These are phyloP conservation scores for Macrosteles quadrilineatus DNA, from an alignment of 1,140 invertebrate species.

Conservation along the genomic window DNA sequence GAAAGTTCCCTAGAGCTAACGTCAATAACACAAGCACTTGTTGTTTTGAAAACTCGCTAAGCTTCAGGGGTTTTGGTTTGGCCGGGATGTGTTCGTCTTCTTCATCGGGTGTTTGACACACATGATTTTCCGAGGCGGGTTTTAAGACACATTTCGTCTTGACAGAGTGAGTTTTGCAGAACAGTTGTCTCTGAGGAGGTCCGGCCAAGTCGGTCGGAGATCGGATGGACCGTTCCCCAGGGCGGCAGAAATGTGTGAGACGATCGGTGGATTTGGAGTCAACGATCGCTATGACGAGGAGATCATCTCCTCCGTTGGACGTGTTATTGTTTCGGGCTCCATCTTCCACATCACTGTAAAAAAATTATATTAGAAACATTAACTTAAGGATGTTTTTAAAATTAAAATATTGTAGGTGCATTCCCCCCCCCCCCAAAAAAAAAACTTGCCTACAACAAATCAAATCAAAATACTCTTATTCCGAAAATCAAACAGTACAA, in stretches of 20 bases:
- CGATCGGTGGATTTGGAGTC: neutral
- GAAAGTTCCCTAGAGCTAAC: slow-evolving; percentile 65
- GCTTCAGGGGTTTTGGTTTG: slow-evolving; percentile 50
- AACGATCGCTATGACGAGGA: neutral
- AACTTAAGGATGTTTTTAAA: too few relatives aligned
- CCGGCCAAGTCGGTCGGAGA: neutral
- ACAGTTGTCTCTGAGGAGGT: slow-evolving; percentile 9
- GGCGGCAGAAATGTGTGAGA: slow-evolving; percentile 9
- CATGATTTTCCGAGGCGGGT: neutral
- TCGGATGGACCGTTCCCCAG: neutral
- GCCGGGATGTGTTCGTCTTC: neutral
- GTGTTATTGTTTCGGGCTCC: neutral
- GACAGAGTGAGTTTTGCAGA: slow-evolving; percentile 12
- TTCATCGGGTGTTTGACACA: neutral
- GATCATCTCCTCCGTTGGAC: too few relatives aligned
- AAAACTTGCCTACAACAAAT: too few relatives aligned
- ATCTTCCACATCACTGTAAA: slow-evolving; percentile 6
- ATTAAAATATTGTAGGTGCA: too few relatives aligned
- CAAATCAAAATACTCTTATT: too few relatives aligned
- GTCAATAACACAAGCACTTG: slow-evolving; percentile 61
- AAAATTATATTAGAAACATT: too few relatives aligned
- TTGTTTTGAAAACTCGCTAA: slow-evolving; percentile 54
- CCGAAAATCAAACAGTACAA: too few relatives aligned
- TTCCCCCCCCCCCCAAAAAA: too few relatives aligned
- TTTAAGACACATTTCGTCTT: neutral